Evolutionary conservation across 2,113 vertebrate species (phyloP).

Genomic region (Takifugu bimaculatus): DNA sequence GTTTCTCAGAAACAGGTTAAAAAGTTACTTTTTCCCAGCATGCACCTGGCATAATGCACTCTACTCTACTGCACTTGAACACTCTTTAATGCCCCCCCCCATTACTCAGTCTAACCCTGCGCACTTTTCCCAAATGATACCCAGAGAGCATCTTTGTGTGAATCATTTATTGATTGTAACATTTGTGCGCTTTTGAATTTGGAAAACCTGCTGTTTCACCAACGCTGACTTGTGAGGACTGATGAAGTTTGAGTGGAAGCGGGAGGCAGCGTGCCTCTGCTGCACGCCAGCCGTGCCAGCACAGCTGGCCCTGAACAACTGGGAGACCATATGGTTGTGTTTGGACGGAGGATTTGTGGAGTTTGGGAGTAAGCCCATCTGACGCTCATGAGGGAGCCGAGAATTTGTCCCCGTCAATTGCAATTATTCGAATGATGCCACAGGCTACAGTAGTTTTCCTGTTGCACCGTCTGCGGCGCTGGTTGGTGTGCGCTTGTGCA

Average conservation of each 20-base stretch:
- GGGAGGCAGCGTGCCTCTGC: slow-evolving; percentile 14
- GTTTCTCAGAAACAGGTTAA: too few relatives aligned
- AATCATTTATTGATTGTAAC: too few relatives aligned
- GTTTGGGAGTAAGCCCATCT: slow-evolving; percentile 69
- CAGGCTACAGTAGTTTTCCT: slow-evolving; percentile 26
- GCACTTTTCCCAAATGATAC: too few relatives aligned
- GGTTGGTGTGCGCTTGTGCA: slow-evolving; percentile 10
- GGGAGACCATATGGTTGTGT: slow-evolving; percentile 71
- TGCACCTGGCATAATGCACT: too few relatives aligned
- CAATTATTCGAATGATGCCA: slow-evolving; percentile 58
- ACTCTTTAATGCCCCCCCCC: background rate
- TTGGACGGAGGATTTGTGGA: slow-evolving; percentile 73
- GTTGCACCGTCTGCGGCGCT: slow-evolving; percentile 20
- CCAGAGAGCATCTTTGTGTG: too few relatives aligned
- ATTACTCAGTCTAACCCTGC: too few relatives aligned
- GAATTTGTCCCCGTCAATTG: slow-evolving; percentile 70
- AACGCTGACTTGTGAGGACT: slow-evolving; percentile 39
- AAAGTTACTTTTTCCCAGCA: too few relatives aligned
- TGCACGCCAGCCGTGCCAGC: slow-evolving; percentile 43
- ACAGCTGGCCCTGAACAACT: slow-evolving; percentile 70
- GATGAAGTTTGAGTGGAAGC: slow-evolving; percentile 40
- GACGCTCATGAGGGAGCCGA: slow-evolving; percentile 61
- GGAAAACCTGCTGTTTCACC: slow-evolving; percentile 13
- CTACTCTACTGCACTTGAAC: too few relatives aligned
- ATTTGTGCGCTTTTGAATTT: too few relatives aligned